Percentiles rank a stretch among this genome's conserved stretches.
These are phyloP conservation scores for Potorous gilbertii DNA, from an alignment of 2,797 vertebrate species.

Conservation along the genomic window DNA sequence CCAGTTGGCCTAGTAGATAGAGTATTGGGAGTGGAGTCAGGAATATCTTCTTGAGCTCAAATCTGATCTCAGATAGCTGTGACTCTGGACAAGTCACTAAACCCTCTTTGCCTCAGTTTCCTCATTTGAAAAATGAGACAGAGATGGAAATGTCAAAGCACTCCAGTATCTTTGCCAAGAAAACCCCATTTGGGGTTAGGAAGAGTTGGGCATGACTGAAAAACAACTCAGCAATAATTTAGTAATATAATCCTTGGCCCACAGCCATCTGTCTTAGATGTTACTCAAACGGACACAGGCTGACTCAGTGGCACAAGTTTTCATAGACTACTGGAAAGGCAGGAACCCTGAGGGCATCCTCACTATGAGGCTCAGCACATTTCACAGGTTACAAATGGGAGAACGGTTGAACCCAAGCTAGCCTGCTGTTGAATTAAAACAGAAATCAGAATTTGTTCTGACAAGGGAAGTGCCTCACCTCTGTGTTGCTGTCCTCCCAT, in stretches of 20 bases:
- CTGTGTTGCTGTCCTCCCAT: not conserved
- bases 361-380: not conserved
- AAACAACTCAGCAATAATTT: not conserved
- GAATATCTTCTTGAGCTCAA: not conserved
- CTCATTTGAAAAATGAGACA: not conserved
- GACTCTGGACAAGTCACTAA: not conserved
- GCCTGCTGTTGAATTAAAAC: not conserved
- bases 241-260: not conserved
- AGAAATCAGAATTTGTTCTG: not conserved
- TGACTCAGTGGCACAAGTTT: not conserved
- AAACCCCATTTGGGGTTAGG: not conserved
- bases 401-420: not conserved
- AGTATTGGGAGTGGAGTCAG: not conserved
- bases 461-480: not conserved
- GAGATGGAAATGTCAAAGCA: not conserved
- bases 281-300: not conserved
- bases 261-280: not conserved
- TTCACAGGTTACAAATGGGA: constrained; percentile 13
- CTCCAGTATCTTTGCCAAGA: not conserved
- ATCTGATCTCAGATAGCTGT: too few relatives aligned
- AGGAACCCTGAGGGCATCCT: not conserved
- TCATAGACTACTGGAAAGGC: not conserved
- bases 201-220: not conserved
- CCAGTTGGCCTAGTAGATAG: not conserved
- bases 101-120: not conserved